A percentile compares a stretch with the other conserved stretches of the same genome.
Evolutionary conservation across 2,113 vertebrate genomes (phyloP).

Genomic region (Azemiops feae): DNA sequence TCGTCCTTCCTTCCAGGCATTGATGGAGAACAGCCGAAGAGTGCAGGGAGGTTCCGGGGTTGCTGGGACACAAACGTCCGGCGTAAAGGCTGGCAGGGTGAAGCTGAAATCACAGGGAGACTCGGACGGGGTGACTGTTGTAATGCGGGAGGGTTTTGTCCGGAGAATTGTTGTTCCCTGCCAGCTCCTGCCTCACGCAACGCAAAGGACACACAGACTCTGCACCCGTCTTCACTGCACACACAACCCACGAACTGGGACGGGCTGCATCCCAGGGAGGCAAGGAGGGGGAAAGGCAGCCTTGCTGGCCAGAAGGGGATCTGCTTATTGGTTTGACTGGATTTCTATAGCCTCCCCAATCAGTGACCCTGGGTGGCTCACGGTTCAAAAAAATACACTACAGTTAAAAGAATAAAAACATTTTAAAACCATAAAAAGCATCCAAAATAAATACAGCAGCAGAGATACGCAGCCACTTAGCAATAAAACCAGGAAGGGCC

Average conservation of each 20-base stretch:
- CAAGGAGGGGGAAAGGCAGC: neutral
- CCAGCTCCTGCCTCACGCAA: neutral
- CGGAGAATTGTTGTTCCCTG: neutral
- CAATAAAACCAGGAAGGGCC: neutral
- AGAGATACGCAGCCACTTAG: accelerated
- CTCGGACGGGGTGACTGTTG: neutral
- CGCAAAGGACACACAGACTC: accelerated
- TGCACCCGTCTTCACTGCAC: neutral
- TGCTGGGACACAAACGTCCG: neutral
- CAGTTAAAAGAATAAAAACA: neutral
- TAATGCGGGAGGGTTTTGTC: neutral
- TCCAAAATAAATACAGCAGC: neutral
- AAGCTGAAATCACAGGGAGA: neutral
- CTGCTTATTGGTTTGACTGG: accelerated
- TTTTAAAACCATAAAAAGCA: neutral
- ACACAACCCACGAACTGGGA: neutral
- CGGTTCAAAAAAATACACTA: neutral
- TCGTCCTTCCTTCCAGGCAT: neutral
- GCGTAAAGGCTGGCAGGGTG: accelerated
- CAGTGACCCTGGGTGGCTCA: neutral
- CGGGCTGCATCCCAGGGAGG: accelerated
- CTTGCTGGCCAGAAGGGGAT: neutral
- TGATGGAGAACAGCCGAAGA: neutral
- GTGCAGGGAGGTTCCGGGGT: neutral
- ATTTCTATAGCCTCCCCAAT: neutral